Evolutionary conservation across 2,113 vertebrate species (phyloP), one percentile per base, ranked within the genome.

Genomic region (Coptodon bakossiorum): DNA sequence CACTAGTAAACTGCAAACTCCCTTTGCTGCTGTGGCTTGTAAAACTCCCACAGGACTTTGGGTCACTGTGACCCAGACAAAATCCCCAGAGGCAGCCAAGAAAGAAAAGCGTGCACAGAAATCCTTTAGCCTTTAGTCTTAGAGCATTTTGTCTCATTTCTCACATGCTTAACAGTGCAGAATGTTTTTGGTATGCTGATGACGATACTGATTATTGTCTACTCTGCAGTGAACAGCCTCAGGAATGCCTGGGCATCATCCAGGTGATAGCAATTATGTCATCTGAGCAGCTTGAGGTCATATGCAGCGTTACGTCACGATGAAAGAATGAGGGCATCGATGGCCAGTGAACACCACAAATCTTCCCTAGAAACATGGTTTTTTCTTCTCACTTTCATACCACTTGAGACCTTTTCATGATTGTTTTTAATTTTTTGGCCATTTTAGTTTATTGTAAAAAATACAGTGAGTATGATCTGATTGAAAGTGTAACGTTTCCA

Each of bases 241-340:
- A 90, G 76, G 84, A 92, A 93, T 89, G 90, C 90, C 87, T 85
- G 78, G 83, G 83, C 84, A 86, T 73, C 34, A 3, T 50, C 53
- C 90, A 95, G 92, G 92, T 93, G 94, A 94, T 81, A 93, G 80
- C 66, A 91, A 88, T 94, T 93, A 94, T 92, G 92, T 90, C 80
- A 94, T 90, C 53, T 56, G 89, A 94, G 90, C 87, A 1, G 57
- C 50, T 82, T 88, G 84, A 94, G 91, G 86, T 93, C 89, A 90
- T 80, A 89, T 93, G 86, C 93, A 91, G 66, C 16, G 14, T 89
- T 90, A 92, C 63, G 36, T 92, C 88, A 89, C 84, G 80, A 90
- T 85, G 88, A 88, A 89, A 93, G 91, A 92, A 86, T 86, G 90
- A 91, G 85, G 88, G 89, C 92, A 92, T 91, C 78, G 10, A 87